Conservation (phyloP, 2,888 invertebrate genomes). For the Drosophila lutescens region DNA sequence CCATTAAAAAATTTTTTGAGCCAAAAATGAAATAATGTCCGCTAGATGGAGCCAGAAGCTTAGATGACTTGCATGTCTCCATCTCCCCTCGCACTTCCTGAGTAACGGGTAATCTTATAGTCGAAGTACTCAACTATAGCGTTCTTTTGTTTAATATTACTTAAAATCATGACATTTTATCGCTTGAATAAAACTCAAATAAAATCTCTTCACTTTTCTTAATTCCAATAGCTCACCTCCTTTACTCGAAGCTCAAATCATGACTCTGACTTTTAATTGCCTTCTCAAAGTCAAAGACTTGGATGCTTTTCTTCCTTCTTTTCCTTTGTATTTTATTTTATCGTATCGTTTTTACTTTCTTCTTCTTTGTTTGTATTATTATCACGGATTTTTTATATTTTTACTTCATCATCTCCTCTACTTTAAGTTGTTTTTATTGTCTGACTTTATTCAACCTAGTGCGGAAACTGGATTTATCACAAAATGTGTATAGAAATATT, state of each 20-base stretch:
- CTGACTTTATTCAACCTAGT: slow-evolving; percentile 46
- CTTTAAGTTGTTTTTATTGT: slow-evolving; percentile 42
- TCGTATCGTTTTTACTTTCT: slow-evolving; percentile 34
- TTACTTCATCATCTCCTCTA: slow-evolving; percentile 42
- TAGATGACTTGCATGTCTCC: too few relatives aligned
- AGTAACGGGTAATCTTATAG: too few relatives aligned
- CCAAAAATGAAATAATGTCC: too few relatives aligned
- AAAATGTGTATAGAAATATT: slow-evolving; percentile 56
- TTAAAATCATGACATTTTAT: too few relatives aligned
- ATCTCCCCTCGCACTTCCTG: too few relatives aligned
- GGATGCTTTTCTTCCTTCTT: slow-evolving; percentile 17
- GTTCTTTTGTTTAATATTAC: too few relatives aligned
- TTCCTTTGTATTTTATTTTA: slow-evolving; percentile 33
- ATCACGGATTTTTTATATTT: slow-evolving; percentile 40
- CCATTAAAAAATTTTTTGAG: too few relatives aligned
- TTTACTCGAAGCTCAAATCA: slow-evolving; percentile 67
- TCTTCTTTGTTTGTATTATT: slow-evolving; percentile 49
- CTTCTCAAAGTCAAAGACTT: slow-evolving; percentile 53
- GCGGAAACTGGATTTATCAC: too few relatives aligned
- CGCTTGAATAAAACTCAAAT: too few relatives aligned
- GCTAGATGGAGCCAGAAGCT: too few relatives aligned
- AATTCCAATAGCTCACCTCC: slow-evolving; percentile 53
- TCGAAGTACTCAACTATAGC: too few relatives aligned
- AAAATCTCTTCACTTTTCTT: not conserved
- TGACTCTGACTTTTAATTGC: slow-evolving; percentile 43